Evolutionary conservation across 1,140 invertebrate genomes (phyloP).

Genomic region (Drosophila pallidifrons): DNA sequence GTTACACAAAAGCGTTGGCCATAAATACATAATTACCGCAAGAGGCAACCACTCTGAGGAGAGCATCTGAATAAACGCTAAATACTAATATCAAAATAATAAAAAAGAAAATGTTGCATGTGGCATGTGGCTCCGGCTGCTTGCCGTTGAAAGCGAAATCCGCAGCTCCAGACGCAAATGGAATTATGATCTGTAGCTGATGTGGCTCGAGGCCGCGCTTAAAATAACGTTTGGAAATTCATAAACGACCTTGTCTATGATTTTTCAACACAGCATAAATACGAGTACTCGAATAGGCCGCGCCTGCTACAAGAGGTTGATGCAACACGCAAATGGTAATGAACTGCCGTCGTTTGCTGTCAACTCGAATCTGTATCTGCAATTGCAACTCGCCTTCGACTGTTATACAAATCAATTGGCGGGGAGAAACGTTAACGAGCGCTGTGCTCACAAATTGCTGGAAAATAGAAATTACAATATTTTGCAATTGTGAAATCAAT

Average conservation of each 20-base stretch:
- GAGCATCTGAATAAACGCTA: conserved; percentile 35
- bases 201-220: conserved; percentile 25
- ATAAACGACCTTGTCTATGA: conserved; percentile 72
- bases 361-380: neutral
- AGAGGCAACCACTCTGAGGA: conserved; percentile 5
- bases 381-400: neutral
- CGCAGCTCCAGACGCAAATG: conserved; percentile 40
- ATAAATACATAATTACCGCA: conserved; percentile 78
- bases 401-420: conserved; percentile 26
- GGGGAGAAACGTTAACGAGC: conserved; percentile 7
- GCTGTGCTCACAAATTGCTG: conserved; percentile 18
- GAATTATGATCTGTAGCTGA: conserved; percentile 30
- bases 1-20: conserved; percentile 71
- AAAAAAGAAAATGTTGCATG: conserved; percentile 69
- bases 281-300: neutral
- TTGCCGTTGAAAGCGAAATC: conserved; percentile 75
- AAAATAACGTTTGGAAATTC: conserved; percentile 58
- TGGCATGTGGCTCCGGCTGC: conserved; percentile 23
- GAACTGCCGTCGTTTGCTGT: conserved; percentile 25
- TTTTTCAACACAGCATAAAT: conserved; percentile 57
- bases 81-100: conserved; percentile 38
- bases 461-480: conserved; percentile 20
- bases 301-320: conserved; percentile 46
- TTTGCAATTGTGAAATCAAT: conserved; percentile 38
- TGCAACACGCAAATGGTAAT: conserved; percentile 60